Conservation (phyloP, 2,797 vertebrate species). For the Eulemur rubriventer region DNA sequence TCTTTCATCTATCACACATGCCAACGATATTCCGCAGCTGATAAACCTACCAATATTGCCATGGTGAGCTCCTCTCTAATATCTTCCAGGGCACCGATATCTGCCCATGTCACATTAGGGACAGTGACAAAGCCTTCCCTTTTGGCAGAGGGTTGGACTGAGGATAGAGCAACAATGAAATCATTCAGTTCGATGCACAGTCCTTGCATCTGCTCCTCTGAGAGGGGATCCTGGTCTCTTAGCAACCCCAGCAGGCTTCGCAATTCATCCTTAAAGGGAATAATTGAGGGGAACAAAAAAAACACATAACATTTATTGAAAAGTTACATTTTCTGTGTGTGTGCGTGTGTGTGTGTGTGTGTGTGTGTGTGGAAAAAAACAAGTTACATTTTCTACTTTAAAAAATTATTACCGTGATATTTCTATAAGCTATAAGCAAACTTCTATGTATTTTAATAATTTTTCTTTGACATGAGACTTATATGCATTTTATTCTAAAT, state of each 20-base stretch:
- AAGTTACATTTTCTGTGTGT: background rate
- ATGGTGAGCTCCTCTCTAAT: constrained; percentile 96
- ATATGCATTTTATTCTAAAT: background rate
- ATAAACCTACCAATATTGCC: constrained; percentile 93
- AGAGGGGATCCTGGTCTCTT: constrained; percentile 86
- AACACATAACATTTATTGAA: background rate
- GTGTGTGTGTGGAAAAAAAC: too few relatives aligned
- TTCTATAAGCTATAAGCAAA: background rate
- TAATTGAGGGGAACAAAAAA: background rate
- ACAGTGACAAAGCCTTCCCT: constrained; percentile 98
- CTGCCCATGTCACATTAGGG: constrained; percentile 96
- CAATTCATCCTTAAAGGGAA: constrained; percentile 87
- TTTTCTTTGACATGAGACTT: background rate
- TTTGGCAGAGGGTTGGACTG: constrained; percentile 96
- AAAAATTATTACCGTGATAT: background rate
- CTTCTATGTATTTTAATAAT: background rate
- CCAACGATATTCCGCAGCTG: background rate
- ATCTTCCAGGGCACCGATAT: constrained; percentile 95
- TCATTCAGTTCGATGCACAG: constrained; percentile 93
- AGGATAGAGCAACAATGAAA: constrained; percentile 90
- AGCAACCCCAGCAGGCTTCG: constrained; percentile 88
- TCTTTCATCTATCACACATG: background rate
- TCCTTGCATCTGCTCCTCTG: constrained; percentile 89
- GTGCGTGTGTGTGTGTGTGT: too few relatives aligned
- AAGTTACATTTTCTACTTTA: background rate